Evolutionary conservation across 2,888 invertebrate genomes (phyloP).

Genomic region (Drosophila testacea): DNA sequence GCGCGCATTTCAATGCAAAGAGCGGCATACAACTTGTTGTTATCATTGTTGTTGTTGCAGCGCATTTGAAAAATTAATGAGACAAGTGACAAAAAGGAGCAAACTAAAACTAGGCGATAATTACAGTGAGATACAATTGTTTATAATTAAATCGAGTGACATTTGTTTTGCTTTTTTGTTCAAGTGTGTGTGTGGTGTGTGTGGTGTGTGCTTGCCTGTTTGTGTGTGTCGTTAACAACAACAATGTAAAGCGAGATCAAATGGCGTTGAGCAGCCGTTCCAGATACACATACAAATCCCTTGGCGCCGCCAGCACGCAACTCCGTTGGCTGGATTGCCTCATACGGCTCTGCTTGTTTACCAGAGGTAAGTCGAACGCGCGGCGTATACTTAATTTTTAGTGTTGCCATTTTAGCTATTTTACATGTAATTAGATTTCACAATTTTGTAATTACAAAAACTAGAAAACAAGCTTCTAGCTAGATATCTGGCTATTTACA

Average conservation of each 20-base stretch:
- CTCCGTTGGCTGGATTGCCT: constrained; percentile 62
- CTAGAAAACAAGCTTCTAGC: neutral
- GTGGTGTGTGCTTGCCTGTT: constrained; percentile 7
- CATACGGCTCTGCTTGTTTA: constrained; percentile 58
- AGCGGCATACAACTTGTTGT: neutral
- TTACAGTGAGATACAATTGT: neutral
- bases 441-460: neutral
- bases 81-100: constrained; percentile 30
- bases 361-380: constrained; percentile 57
- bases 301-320: constrained; percentile 54
- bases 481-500: neutral
- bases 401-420: neutral
- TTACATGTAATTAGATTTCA: neutral
- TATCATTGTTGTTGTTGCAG: constrained; percentile 11
- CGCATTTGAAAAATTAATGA: constrained; percentile 54
- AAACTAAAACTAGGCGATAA: neutral
- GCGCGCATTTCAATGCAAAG: constrained; percentile 57
- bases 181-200: constrained; percentile 14
- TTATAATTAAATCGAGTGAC: constrained; percentile 37
- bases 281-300: constrained; percentile 44
- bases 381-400: constrained; percentile 58
- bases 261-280: constrained; percentile 57
- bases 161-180: constrained; percentile 29
- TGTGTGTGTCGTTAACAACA: constrained; percentile 9
- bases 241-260: constrained; percentile 60